These are phyloP conservation scores for Silurus aristotelis DNA, from an alignment of 2,797 vertebrate species.

Conservation along the genomic window DNA sequence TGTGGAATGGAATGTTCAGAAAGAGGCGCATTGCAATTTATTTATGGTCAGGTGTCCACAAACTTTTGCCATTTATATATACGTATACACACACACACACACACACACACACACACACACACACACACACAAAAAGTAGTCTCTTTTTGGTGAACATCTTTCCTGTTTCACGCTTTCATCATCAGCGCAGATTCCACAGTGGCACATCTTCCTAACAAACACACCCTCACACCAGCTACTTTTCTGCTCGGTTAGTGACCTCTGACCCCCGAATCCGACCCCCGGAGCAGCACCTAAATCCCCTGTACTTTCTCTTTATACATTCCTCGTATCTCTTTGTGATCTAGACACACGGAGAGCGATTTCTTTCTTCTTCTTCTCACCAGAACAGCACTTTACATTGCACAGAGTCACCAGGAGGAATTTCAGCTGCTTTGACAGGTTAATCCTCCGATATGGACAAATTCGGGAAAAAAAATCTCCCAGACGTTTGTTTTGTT, in stretches of 20 bases:
- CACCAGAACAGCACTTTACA: neutral
- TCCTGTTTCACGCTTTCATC: slow-evolving; percentile 46
- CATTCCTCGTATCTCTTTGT: slow-evolving; percentile 22
- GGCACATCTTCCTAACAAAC: slow-evolving; percentile 70
- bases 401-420: neutral
- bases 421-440: neutral
- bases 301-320: slow-evolving; percentile 24
- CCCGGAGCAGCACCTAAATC: slow-evolving; percentile 18
- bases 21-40: no score
- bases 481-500: neutral
- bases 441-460: neutral
- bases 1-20: no score
- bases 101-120: slow-evolving; percentile 11
- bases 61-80: no score
- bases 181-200: slow-evolving; percentile 53
- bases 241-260: slow-evolving; percentile 57
- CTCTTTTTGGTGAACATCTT: neutral
- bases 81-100: neutral
- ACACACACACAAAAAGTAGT: neutral
- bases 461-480: neutral
- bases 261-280: slow-evolving; percentile 36
- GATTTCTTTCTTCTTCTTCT: neutral
- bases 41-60: no score
- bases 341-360: neutral
- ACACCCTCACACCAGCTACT: slow-evolving; percentile 69